These are phyloP conservation scores for Esox lucius DNA, from an alignment of 2,797 vertebrate genomes.

Conservation along the genomic window DNA sequence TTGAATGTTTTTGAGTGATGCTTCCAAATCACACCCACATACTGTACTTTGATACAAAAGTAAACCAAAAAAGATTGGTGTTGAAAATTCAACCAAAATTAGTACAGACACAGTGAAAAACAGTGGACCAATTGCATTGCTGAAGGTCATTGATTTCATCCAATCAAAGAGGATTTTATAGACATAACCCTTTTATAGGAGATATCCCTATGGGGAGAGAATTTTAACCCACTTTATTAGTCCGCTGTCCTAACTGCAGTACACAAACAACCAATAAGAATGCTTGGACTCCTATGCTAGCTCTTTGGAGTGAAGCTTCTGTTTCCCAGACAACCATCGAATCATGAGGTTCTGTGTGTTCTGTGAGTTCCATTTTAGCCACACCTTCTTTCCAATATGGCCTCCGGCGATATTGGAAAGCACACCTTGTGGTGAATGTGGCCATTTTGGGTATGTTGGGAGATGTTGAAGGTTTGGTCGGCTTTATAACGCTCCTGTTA, in stretches of 20 bases:
- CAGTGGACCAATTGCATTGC: background rate
- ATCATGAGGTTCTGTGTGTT: background rate
- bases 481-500: background rate
- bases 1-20: background rate
- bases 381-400: background rate
- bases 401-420: background rate
- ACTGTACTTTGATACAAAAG: background rate
- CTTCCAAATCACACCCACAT: slow-evolving; percentile 3
- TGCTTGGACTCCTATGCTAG: background rate
- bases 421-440: background rate
- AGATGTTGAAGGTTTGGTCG: background rate
- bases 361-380: background rate
- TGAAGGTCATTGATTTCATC: slow-evolving; percentile 7
- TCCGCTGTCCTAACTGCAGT: background rate
- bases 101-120: slow-evolving; percentile 1
- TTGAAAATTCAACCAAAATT: background rate
- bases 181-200: background rate
- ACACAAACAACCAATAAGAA: background rate
- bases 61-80: background rate
- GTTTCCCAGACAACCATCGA: background rate
- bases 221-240: background rate
- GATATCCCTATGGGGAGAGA: background rate
- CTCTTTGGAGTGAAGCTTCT: slow-evolving; percentile 3
- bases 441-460: background rate
- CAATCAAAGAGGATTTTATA: background rate